Evolutionary conservation across 92 coral and sea anemone genomes (phyloP).

Genomic region (Paramuricea clavata): DNA sequence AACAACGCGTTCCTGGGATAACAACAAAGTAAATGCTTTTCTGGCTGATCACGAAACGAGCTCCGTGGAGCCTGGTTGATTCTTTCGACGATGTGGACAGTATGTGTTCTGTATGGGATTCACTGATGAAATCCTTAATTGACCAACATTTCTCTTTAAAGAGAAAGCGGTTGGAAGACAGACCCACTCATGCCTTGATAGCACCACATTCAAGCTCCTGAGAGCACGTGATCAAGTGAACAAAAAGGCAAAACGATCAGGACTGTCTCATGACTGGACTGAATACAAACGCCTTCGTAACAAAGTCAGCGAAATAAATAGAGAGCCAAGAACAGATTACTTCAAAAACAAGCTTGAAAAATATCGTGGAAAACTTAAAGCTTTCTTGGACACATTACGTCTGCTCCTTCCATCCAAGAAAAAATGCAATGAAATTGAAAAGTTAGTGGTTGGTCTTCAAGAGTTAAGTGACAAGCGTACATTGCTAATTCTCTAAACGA

Average conservation of each 20-base stretch:
- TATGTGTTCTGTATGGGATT: constrained; percentile 56
- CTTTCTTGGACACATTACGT: constrained; percentile 50
- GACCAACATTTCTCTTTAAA: constrained; percentile 63
- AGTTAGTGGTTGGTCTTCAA: constrained; percentile 44
- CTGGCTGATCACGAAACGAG: constrained; percentile 33
- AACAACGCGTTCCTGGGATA: constrained; percentile 43
- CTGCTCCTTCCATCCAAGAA: constrained; percentile 57
- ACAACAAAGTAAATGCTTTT: constrained; percentile 31
- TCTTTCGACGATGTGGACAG: constrained; percentile 49
- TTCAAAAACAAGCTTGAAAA: constrained; percentile 53
- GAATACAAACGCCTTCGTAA: constrained; percentile 59
- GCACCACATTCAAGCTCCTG: constrained; percentile 28
- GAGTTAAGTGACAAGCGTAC: constrained; percentile 48
- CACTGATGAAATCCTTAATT: constrained; percentile 39
- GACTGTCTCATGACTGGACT: constrained; percentile 48
- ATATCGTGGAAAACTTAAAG: constrained; percentile 55
- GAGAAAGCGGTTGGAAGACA: constrained; percentile 57
- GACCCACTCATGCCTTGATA: constrained; percentile 62
- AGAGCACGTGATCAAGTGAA: constrained; percentile 63
- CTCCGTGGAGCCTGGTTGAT: constrained; percentile 56
- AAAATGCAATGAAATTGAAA: constrained; percentile 50
- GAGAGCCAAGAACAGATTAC: constrained; percentile 35
- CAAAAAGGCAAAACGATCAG: constrained; percentile 53
- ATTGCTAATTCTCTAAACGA: constrained; percentile 51
- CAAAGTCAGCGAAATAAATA: constrained; percentile 48